Conservation (phyloP, 2,797 vertebrate species). For the Brotula barbata region DNA sequence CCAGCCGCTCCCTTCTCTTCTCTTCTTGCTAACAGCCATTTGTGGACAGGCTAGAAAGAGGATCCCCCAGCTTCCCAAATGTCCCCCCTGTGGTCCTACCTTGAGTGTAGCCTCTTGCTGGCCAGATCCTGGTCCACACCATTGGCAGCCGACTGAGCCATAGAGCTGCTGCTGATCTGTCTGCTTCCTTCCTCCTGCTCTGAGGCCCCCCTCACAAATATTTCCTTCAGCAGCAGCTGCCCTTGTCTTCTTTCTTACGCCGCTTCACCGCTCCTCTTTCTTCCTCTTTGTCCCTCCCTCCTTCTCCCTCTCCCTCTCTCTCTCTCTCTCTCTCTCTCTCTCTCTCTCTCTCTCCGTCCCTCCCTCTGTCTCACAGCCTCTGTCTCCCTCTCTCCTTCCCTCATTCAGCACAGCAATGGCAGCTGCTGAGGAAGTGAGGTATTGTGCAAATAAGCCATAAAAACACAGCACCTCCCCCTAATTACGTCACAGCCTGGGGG, state of each 20-base stretch:
- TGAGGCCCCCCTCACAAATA: slow-evolving; percentile 22
- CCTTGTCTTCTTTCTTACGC: slow-evolving; percentile 40
- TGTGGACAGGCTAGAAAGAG: slow-evolving; percentile 4
- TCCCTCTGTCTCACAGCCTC: background rate
- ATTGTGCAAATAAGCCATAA: slow-evolving; percentile 69
- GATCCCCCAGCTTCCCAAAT: slow-evolving; percentile 10
- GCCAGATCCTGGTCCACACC: slow-evolving; percentile 76
- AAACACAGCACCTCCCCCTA: slow-evolving; percentile 46
- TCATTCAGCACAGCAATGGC: slow-evolving; percentile 70
- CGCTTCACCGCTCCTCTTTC: slow-evolving; percentile 25
- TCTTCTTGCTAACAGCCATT: slow-evolving; percentile 8
- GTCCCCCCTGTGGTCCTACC: slow-evolving; percentile 66
- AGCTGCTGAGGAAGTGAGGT: slow-evolving; percentile 81
- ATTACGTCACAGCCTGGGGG: slow-evolving; percentile 58
- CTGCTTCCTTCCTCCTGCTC: slow-evolving; percentile 40
- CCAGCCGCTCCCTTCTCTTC: slow-evolving; percentile 48
- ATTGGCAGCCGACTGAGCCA: slow-evolving; percentile 80
- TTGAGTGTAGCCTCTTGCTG: slow-evolving; percentile 82
- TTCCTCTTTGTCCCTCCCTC: slow-evolving; percentile 6
- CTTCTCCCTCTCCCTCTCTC: slow-evolving; percentile 28
- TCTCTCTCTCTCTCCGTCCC: slow-evolving; percentile 4
- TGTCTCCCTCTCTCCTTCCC: slow-evolving; percentile 3
- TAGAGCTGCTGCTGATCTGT: slow-evolving; percentile 48
- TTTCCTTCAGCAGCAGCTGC: slow-evolving; percentile 47
- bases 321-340: slow-evolving; percentile 7